A percentile compares a stretch with the other conserved stretches of the same genome.
phyloP scores from a whole-genome alignment of 2,888 invertebrate genomes.

The Smittia aterrima region DNA sequence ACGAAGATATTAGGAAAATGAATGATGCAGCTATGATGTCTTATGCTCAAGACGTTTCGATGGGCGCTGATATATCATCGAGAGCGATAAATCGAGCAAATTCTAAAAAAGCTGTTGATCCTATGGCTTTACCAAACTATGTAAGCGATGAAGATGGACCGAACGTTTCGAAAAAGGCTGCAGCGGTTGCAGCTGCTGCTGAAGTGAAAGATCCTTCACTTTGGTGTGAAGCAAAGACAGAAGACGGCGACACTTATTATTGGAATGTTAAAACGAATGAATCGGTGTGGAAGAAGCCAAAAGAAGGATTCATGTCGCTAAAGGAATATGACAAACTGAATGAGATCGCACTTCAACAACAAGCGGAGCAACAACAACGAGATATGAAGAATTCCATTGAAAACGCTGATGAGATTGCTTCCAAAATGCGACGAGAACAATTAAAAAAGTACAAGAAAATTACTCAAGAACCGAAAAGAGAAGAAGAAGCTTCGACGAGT shows the following conservation, averaged over 20 bases:
- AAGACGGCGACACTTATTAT: constrained; percentile 77
- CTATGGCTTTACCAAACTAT: constrained; percentile 39
- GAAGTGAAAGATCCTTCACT: constrained; percentile 51
- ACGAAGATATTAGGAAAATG: constrained; percentile 80
- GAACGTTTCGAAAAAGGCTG: constrained; percentile 49
- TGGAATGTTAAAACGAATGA: constrained; percentile 76
- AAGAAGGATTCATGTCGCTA: constrained; percentile 67
- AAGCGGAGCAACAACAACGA: constrained; percentile 55
- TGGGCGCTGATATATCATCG: constrained; percentile 51
- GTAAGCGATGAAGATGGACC: constrained; percentile 44
- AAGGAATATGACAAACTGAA: constrained; percentile 62
- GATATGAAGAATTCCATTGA: constrained; percentile 53
- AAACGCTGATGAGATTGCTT: constrained; percentile 56
- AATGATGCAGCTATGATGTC: constrained; percentile 87
- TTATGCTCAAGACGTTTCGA: constrained; percentile 75
- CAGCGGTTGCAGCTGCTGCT: constrained; percentile 44
- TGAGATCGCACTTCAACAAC: constrained; percentile 55
- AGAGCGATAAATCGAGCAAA: constrained; percentile 46
- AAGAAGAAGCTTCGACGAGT: constrained; percentile 51
- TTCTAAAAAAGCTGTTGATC: constrained; percentile 39
- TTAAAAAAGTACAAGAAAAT: constrained; percentile 49
- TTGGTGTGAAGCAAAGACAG: constrained; percentile 78
- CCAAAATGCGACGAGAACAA: constrained; percentile 52
- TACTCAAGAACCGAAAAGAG: constrained; percentile 44
- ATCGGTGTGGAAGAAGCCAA: constrained; percentile 73